Evolutionary conservation across 2,888 invertebrate genomes (phyloP).

Genomic region (Tholera decimalis): DNA sequence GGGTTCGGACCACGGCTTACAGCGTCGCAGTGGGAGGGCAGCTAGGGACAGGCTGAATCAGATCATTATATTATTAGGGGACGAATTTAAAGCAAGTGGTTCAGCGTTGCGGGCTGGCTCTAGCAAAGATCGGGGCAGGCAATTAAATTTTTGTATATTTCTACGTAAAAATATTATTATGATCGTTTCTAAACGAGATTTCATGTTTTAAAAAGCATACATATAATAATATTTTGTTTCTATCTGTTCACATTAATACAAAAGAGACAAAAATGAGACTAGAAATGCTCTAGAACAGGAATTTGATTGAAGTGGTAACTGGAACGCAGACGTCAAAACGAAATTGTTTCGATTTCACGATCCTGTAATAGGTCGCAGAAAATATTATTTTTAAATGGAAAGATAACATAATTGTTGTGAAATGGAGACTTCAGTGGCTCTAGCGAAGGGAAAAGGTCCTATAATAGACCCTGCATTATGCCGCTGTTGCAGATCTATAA

Average conservation of each 20-base stretch:
- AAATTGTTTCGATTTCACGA: conserved; percentile 45
- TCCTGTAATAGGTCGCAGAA: conserved; percentile 9
- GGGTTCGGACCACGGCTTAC: too few species aligned
- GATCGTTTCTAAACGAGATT: too few species aligned
- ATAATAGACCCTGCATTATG: conserved; percentile 84
- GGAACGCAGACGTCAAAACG: conserved; percentile 42
- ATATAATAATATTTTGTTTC: neutral
- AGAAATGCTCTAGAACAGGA: conserved; percentile 13
- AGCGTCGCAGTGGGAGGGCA: too few species aligned
- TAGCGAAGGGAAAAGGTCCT: conserved; percentile 77
- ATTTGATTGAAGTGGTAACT: neutral
- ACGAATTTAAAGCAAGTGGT: too few species aligned
- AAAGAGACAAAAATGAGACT: neutral
- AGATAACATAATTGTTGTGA: conserved; percentile 50
- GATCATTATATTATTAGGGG: too few species aligned
- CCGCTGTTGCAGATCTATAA: conserved; percentile 85
- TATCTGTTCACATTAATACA: neutral
- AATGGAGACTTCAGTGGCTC: conserved; percentile 68
- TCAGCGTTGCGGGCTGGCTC: too few species aligned
- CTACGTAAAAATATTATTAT: too few species aligned
- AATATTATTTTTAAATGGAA: conserved; percentile 59
- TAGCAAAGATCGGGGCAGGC: too few species aligned
- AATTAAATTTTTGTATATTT: too few species aligned
- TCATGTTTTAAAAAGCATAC: too few species aligned
- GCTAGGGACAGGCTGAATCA: too few species aligned